Conservation (phyloP, 2,113 vertebrate genomes). For the Maccullochella peelii region DNA sequence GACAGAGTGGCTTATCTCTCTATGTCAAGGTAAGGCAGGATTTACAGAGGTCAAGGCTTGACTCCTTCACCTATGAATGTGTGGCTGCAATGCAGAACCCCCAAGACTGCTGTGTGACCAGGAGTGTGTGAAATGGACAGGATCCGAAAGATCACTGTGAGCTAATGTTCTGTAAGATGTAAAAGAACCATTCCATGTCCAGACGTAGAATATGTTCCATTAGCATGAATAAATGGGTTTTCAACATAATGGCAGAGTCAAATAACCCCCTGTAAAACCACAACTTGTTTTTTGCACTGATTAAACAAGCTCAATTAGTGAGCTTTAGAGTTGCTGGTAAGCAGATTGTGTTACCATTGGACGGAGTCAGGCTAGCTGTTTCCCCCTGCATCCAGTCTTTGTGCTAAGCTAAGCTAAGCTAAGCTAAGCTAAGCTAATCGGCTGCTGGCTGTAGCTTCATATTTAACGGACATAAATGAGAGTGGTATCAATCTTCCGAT, state of each 20-base stretch:
- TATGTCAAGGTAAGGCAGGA: conserved; percentile 9
- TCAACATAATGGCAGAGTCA: background rate
- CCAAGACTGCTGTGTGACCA: background rate
- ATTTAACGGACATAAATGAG: background rate
- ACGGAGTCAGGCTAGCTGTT: background rate
- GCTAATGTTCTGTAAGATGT: background rate
- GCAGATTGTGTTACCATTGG: background rate
- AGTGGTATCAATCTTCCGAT: background rate
- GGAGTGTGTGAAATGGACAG: background rate
- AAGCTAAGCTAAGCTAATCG: too few relatives aligned
- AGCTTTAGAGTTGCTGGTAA: too few relatives aligned
- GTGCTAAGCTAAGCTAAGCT: background rate
- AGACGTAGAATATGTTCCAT: background rate
- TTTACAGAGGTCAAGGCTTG: conserved; percentile 14
- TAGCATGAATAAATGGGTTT: conserved; percentile 10
- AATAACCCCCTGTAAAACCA: background rate
- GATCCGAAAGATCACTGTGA: background rate
- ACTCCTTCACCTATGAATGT: conserved; percentile 19
- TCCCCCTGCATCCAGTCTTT: background rate
- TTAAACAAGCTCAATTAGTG: too few relatives aligned
- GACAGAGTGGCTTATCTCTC: background rate
- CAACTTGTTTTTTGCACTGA: background rate
- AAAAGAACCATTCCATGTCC: background rate
- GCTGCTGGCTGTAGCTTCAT: background rate
- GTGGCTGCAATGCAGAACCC: background rate